Evolutionary conservation across 2,888 invertebrate genomes (phyloP).

Genomic region (Timandra comae): DNA sequence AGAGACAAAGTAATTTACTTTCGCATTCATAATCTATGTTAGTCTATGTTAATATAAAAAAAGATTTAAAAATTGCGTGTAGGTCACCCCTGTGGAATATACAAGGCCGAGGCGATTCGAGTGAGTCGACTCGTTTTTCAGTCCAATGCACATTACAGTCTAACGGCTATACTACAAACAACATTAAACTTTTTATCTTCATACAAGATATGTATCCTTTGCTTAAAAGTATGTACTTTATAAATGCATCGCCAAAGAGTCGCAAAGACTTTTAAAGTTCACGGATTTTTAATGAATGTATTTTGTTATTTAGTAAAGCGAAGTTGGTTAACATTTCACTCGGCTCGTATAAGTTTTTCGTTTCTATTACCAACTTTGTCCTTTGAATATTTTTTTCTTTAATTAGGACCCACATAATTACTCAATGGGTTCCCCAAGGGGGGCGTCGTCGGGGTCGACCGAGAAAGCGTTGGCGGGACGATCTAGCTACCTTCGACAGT

Average conservation of each 20-base stretch:
- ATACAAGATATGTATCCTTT: constrained; percentile 1
- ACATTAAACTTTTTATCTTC: constrained; percentile 44
- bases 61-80: too few species aligned
- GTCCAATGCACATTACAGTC: constrained; percentile 39
- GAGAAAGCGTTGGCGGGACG: too few species aligned
- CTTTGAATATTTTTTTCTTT: constrained; percentile 4
- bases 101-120: constrained; percentile 20
- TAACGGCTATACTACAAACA: constrained; percentile 37
- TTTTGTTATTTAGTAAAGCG: constrained; percentile 13
- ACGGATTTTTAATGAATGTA: constrained; percentile 19
- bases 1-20: too few species aligned
- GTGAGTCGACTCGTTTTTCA: constrained; percentile 41
- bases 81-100: constrained; percentile 1
- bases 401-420: too few species aligned
- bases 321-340: constrained; percentile 3
- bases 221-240: constrained; percentile 11
- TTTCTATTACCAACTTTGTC: constrained; percentile 6
- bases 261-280: constrained; percentile 7
- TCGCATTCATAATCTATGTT: too few species aligned
- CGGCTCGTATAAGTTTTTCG: constrained; percentile 12
- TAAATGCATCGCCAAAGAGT: constrained; percentile 1
- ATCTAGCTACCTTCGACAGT: too few species aligned
- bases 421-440: too few species aligned
- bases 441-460: too few species aligned
- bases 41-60: too few species aligned